Conservation (phyloP, 2,113 vertebrate genomes). For the Mus pahari region DNA sequence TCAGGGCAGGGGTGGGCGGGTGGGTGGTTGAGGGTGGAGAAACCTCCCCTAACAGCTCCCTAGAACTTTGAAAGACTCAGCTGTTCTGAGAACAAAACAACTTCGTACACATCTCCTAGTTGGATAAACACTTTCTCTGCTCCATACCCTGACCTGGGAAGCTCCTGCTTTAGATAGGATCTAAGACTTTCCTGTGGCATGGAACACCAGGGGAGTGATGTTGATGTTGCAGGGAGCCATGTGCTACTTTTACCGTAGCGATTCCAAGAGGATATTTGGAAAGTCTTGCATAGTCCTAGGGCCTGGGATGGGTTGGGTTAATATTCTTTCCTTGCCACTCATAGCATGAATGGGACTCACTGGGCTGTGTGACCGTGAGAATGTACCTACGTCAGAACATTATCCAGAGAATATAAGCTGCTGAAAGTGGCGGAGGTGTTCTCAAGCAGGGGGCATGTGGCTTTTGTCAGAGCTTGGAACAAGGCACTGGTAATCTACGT, state of each 20-base stretch:
- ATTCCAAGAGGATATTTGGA: background rate
- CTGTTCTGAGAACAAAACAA: background rate
- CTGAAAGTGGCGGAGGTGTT: background rate
- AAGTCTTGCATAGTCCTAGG: background rate
- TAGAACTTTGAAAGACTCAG: background rate
- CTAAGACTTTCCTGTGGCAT: background rate
- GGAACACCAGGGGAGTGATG: background rate
- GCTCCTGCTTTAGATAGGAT: background rate
- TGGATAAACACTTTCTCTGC: background rate
- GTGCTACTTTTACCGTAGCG: background rate
- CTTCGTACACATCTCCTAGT: background rate
- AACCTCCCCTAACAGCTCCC: background rate
- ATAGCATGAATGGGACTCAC: too few relatives aligned
- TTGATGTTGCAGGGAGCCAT: background rate
- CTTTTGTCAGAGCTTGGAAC: background rate
- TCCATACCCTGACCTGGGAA: background rate
- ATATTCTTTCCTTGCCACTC: background rate
- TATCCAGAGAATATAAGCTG: background rate
- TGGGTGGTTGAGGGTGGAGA: background rate
- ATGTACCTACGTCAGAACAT: background rate
- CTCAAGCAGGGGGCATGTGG: background rate
- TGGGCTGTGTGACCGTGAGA: background rate
- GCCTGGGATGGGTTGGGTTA: background rate
- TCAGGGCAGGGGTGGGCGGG: background rate
- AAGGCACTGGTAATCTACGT: fast-evolving